Evolutionary conservation across 2,888 invertebrate species (phyloP).

Genomic region (Sinotaia quadrata): DNA sequence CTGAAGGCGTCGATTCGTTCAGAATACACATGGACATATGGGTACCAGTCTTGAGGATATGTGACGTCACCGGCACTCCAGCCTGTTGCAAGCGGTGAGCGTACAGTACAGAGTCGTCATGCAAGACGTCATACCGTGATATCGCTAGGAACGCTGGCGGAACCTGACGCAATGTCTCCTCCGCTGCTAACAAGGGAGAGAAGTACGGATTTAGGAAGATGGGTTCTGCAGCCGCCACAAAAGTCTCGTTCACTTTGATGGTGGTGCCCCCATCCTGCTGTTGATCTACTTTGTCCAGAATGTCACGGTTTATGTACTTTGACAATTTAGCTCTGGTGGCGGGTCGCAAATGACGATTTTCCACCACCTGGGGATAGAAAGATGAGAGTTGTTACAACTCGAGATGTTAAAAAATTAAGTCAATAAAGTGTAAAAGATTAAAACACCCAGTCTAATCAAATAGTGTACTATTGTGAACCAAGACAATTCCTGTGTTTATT

Average conservation of each 20-base stretch:
- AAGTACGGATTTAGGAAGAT: slow-evolving; percentile 16
- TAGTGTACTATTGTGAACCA: too few species aligned
- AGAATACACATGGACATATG: slow-evolving; percentile 23
- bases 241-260: background rate
- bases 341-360: slow-evolving; percentile 6
- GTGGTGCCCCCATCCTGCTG: background rate
- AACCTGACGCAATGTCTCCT: slow-evolving; percentile 5
- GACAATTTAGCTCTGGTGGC: slow-evolving; percentile 12
- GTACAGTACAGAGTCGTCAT: slow-evolving; percentile 26
- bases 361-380: too few species aligned
- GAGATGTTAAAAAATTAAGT: too few species aligned
- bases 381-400: too few species aligned
- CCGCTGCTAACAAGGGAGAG: slow-evolving; percentile 27
- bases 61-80: slow-evolving; percentile 8
- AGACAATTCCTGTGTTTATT: too few species aligned
- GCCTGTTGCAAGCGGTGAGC: slow-evolving; percentile 8
- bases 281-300: background rate
- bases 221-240: background rate
- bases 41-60: slow-evolving; percentile 6
- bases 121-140: slow-evolving; percentile 20
- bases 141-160: slow-evolving; percentile 15
- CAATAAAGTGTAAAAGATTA: too few species aligned
- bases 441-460: too few species aligned
- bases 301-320: slow-evolving; percentile 1
- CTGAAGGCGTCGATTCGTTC: too few species aligned